Evolutionary conservation across 2,797 vertebrate genomes (phyloP).

Genomic region (Chiloscyllium punctatum): DNA sequence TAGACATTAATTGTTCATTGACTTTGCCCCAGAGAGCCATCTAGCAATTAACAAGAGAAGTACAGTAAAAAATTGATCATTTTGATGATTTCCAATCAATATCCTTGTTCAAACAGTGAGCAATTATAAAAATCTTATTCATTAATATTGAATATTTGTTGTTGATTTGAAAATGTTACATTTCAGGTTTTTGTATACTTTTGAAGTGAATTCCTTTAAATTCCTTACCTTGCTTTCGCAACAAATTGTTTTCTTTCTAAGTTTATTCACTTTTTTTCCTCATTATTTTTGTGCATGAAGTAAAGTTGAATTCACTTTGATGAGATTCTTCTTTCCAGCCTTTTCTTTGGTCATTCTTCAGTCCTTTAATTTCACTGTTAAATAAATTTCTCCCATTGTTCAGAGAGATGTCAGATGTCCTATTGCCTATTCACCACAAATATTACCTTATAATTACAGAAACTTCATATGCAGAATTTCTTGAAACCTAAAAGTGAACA

Average conservation of each 20-base stretch:
- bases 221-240: neutral
- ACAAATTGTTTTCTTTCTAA: neutral
- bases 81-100: neutral
- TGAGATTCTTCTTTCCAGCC: neutral
- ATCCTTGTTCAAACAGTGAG: neutral
- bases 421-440: neutral
- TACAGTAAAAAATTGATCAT: neutral
- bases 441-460: neutral
- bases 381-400: neutral
- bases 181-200: neutral
- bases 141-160: neutral
- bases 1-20: neutral
- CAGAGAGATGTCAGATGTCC: neutral
- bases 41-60: neutral
- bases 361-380: neutral
- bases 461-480: neutral
- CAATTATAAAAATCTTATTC: neutral
- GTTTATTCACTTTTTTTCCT: neutral
- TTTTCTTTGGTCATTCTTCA: neutral
- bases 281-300: neutral
- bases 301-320: neutral
- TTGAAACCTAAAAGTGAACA: neutral
- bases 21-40: neutral
- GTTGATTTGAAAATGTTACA: neutral
- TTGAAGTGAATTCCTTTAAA: no score